Evolutionary conservation across 2,797 vertebrate genomes (phyloP), one percentile per base, ranked within the genome.

Genomic region (Cyprinodon diabolis): DNA sequence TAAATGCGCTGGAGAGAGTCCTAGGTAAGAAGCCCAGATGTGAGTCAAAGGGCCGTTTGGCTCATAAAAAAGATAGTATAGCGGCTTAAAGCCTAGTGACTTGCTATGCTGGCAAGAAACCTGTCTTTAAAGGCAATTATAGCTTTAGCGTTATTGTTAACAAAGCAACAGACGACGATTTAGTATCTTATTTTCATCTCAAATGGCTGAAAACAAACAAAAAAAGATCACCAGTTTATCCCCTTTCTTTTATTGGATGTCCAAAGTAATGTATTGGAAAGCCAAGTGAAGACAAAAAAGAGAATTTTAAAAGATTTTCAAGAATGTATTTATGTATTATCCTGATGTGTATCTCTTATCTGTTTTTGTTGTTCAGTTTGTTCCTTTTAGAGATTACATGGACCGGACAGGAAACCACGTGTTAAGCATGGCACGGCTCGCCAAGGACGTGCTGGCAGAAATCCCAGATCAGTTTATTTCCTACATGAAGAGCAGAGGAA

Each of bases 381-480:
- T 98, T 72, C 97, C 97, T 9, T 98, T 98, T 90, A 94, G 97
- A 58, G 97, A 98, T 90, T 98, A 98, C 30, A 96, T 98, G 94
- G 96, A 96, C 74, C 96, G 96, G 69, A 97, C 96, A 0, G 96
- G 96, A 14, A 97, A 97, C 90, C 96, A 98, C 0, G 97, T 97
- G 78, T 89, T 98, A 49, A 98, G 97, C 90, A 98, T 98, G 97
- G 96, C 97, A 0, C 96, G 98, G 72, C 94, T 99, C 68, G 98
- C 97, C 67, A 98, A 98, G 68, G 98, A 99, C 0, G 97, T 99
- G 80, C 95, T 99, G 74, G 98, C 98, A 0, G 98, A 99, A 93
- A 99, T 99, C 81, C 98, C 97, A 0, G 98, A 99, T 88, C 98
- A 99, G 93, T 96, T 99, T 77, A 97, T 99, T 84, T 98, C 97